phyloP scores from a whole-genome alignment of 2,888 invertebrate species.

The Tortricodes alternella region DNA sequence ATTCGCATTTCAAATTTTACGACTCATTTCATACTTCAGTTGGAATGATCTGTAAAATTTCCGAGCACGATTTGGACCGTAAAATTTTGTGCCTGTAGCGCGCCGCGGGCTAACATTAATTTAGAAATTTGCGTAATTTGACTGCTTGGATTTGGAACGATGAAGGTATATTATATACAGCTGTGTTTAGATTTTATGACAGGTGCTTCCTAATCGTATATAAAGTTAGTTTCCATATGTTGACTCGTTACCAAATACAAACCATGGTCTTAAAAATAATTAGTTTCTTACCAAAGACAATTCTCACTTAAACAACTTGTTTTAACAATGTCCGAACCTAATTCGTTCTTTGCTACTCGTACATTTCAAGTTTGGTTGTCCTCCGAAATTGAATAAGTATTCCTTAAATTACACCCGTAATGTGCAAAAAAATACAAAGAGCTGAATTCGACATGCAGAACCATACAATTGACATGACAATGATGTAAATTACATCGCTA shows the following conservation, averaged over 20 bases:
- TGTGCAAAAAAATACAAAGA: not conserved
- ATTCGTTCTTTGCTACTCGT: no score
- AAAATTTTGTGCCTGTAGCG: conserved; percentile 6
- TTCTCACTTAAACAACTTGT: no score
- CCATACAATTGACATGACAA: not conserved
- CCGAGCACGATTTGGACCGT: conserved; percentile 21
- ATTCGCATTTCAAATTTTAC: conserved; percentile 24
- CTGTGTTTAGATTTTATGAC: not conserved
- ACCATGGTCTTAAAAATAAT: no score
- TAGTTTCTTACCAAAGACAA: no score
- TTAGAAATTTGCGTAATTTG: conserved; percentile 17
- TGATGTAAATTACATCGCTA: conserved; percentile 12
- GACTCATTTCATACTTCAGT: conserved; percentile 23
- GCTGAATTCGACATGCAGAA: not conserved
- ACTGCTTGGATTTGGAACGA: conserved; percentile 4
- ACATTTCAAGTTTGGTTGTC: no score
- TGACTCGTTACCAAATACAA: no score
- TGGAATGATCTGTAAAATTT: conserved; percentile 30
- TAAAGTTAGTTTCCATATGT: no score
- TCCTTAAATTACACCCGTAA: no score
- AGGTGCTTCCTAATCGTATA: not conserved
- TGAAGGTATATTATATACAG: not conserved
- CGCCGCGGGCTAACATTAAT: conserved; percentile 17
- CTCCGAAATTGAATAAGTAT: no score
- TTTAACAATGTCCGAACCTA: no score